These are phyloP conservation scores for Mythimna lalbum DNA, from an alignment of 2,888 invertebrate genomes.

Conservation along the genomic window DNA sequence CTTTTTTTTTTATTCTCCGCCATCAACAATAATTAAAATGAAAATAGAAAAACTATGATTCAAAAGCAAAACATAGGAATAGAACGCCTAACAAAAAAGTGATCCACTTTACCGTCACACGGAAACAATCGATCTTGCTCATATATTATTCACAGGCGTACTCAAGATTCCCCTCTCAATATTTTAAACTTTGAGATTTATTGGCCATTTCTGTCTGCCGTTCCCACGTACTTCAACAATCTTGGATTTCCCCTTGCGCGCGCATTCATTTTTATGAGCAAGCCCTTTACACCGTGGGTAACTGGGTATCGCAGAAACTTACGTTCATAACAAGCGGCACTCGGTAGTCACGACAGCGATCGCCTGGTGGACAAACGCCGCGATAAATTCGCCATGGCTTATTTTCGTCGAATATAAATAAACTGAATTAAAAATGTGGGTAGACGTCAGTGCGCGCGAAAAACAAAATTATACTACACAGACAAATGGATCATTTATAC, in stretches of 20 bases:
- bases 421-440: conserved; percentile 87
- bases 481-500: conserved; percentile 91
- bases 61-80: background rate
- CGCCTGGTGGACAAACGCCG: conserved; percentile 78
- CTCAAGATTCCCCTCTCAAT: conserved; percentile 27
- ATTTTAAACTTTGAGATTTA: conserved; percentile 41
- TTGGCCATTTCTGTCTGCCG: conserved; percentile 30
- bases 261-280: conserved; percentile 67
- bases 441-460: conserved; percentile 91
- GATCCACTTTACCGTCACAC: conserved; percentile 11
- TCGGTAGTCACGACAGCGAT: conserved; percentile 79
- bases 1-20: background rate
- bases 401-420: conserved; percentile 67
- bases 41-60: background rate
- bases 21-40: background rate
- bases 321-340: conserved; percentile 73
- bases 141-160: conserved; percentile 64
- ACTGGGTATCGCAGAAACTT: conserved; percentile 65
- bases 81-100: conserved; percentile 42
- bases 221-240: conserved; percentile 42
- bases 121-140: conserved; percentile 56
- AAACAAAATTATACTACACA: conserved; percentile 91
- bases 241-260: conserved; percentile 70
- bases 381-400: conserved; percentile 69
- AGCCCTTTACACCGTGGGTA: conserved; percentile 62